These are phyloP conservation scores for Apodemus speciosus DNA, from an alignment of 2,113 vertebrate genomes.

Conservation along the genomic window DNA sequence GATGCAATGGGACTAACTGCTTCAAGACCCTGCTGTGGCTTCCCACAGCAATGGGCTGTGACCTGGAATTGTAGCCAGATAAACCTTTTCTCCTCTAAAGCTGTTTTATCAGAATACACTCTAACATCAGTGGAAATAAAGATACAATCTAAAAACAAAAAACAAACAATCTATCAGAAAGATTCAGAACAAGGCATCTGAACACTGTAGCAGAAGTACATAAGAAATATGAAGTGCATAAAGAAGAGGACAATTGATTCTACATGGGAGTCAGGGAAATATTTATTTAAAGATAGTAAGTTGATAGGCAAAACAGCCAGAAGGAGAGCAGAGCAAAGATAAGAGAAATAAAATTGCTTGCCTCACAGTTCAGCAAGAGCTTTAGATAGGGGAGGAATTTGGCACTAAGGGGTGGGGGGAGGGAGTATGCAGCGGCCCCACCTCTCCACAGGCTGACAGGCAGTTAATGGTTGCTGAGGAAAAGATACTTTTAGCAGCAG, in stretches of 20 bases:
- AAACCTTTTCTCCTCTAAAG: background rate
- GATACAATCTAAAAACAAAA: background rate
- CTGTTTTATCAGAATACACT: background rate
- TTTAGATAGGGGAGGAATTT: background rate
- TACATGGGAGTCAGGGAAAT: background rate
- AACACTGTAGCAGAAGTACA: background rate
- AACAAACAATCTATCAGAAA: background rate
- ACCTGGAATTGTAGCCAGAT: background rate
- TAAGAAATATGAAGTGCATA: background rate
- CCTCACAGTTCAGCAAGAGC: background rate
- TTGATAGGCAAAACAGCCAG: background rate
- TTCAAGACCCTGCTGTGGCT: background rate
- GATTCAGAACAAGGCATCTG: background rate
- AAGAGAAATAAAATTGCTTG: background rate
- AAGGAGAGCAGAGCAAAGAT: background rate
- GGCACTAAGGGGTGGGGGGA: background rate
- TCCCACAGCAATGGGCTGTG: background rate
- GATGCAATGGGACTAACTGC: background rate
- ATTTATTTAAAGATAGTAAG: background rate
- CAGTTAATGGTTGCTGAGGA: no score
- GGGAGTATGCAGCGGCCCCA: background rate
- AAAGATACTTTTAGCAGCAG: background rate
- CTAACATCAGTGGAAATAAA: background rate
- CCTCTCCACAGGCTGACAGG: background rate
- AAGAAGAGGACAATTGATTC: background rate